phyloP scores from a whole-genome alignment of 2,113 vertebrate species.

The Myrmophylax atrothorax region DNA sequence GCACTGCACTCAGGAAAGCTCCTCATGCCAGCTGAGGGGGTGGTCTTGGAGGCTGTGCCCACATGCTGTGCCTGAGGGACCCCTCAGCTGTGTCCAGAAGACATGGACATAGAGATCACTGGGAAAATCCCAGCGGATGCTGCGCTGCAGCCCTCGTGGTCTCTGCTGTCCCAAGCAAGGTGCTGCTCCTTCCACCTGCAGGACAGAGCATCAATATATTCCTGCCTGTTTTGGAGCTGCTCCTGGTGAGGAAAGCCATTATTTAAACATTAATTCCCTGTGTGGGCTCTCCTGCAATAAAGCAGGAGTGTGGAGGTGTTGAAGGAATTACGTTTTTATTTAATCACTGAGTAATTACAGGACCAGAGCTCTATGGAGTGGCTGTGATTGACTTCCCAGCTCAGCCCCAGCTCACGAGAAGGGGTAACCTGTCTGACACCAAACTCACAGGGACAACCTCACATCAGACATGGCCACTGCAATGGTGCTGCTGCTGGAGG shows the following conservation, averaged over 20 bases:
- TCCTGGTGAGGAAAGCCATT: slow-evolving; percentile 24
- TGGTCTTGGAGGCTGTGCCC: not conserved
- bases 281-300: slow-evolving; percentile 52
- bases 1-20: rapidly evolving
- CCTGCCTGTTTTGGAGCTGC: not conserved
- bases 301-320: slow-evolving; percentile 29
- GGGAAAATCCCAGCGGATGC: not conserved
- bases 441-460: not conserved
- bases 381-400: not conserved
- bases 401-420: not conserved
- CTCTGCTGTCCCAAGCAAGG: not conserved
- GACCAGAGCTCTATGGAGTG: not conserved
- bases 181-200: rapidly evolving
- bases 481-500: rapidly evolving
- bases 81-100: rapidly evolving
- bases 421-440: not conserved
- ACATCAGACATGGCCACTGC: not conserved
- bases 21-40: not conserved
- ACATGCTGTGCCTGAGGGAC: rapidly evolving
- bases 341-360: slow-evolving; percentile 42
- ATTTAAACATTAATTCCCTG: slow-evolving; percentile 52
- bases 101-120: rapidly evolving
- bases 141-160: rapidly evolving
- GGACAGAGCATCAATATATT: not conserved
- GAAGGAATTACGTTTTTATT: slow-evolving; percentile 45